Evolutionary conservation across 2,113 vertebrate genomes (phyloP), one percentile per base, ranked within the genome.

Genomic region (Phalacrocorax aristotelis): DNA sequence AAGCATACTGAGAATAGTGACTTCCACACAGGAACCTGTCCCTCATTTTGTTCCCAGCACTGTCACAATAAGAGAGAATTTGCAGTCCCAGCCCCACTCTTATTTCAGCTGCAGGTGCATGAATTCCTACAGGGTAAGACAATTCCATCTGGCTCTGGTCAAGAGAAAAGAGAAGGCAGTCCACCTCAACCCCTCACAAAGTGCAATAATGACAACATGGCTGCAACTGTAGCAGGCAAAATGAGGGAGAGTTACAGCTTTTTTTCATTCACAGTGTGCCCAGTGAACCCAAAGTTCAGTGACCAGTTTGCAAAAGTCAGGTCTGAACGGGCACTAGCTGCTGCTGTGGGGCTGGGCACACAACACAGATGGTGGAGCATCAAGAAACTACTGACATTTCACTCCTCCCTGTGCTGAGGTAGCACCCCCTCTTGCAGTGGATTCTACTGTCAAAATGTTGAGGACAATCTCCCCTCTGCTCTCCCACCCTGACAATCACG

Each of bases 111-210:
- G 61, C 57, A 94, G 66, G 17, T 72, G 61, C 57, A 94, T 62
- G 17, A 70, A 40, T 18, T 88, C 55, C 57, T 71, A 51, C 38
- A 71, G 20, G 8, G 18, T 7, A 92, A 83, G 57, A n/a, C 14
- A 88, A 88, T 55, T 76, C n/a, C 38, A 38, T 38, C 48, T 14
- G 25, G 60, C 30, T 75, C 54, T 68, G 52, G 29, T 60, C 29
- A 72, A 62, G 29, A 54, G 32, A 80, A 69, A 0, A 7, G 48
- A 75, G 12, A 49, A 38, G 12, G 34, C 6, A 18, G 21, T 66
- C 49, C 30, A 29, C 9, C 0, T 0, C 38, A 86, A 8, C 3
- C 8, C 5, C 20, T 72, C n/a, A 52, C 7, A 68, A 82, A 72
- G 69, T 5, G 9, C 26, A 71, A 6, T 14, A 13, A 46, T 4